Percentiles rank a stretch among this genome's conserved stretches.
Conservation (phyloP, 2,888 invertebrate species). For the Omphaloscelis lunosa region DNA sequence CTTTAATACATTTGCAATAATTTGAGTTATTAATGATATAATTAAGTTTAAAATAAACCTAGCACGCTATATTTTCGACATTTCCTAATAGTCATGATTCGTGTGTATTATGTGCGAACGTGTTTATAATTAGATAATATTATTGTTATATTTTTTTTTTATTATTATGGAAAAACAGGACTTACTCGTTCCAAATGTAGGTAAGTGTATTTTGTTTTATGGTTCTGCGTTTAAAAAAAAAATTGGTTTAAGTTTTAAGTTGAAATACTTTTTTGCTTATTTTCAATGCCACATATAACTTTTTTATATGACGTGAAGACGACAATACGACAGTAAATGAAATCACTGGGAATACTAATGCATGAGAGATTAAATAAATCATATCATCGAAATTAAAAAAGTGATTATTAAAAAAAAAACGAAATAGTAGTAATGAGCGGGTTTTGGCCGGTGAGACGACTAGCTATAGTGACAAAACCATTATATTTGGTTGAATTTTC, state of each 20-base stretch:
- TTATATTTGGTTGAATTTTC: neutral
- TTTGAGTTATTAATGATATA: slow-evolving; percentile 62
- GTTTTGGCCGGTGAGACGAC: too few relatives aligned
- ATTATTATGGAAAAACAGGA: slow-evolving; percentile 48
- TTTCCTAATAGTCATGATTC: slow-evolving; percentile 74
- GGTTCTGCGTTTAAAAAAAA: too few relatives aligned
- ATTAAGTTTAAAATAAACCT: slow-evolving; percentile 69
- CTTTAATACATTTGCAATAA: slow-evolving; percentile 16
- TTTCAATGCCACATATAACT: neutral
- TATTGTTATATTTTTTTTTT: slow-evolving; percentile 32
- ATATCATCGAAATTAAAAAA: neutral
- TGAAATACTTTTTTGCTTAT: neutral
- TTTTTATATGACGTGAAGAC: neutral
- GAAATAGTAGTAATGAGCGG: neutral
- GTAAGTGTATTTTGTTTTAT: slow-evolving; percentile 55
- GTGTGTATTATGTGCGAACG: slow-evolving; percentile 68
- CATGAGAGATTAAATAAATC: neutral
- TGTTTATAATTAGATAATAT: slow-evolving; percentile 50
- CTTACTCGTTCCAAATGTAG: slow-evolving; percentile 52
- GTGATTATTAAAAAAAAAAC: too few relatives aligned
- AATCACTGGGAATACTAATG: neutral
- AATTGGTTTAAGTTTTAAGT: neutral
- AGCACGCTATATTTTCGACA: slow-evolving; percentile 70
- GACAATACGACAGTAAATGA: neutral
- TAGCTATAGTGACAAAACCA: neutral